Percentiles rank a stretch among this genome's conserved stretches.
Conservation (phyloP, 2,113 vertebrate genomes). For the Oncorhynchus clarkii region DNA sequence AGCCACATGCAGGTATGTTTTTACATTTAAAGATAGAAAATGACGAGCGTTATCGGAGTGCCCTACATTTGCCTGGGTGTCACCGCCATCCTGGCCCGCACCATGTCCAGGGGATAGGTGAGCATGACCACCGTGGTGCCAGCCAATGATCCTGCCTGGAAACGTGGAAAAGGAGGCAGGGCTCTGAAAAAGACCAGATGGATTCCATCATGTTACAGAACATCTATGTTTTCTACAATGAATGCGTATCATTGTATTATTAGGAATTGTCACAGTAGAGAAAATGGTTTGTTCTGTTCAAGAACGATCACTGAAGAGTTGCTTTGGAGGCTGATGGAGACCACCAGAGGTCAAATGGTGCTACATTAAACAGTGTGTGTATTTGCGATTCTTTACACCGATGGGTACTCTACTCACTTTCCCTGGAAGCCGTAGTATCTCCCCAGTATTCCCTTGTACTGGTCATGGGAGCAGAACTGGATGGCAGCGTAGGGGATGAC, state of each 20-base stretch:
- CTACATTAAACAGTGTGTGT: neutral
- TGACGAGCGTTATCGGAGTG: neutral
- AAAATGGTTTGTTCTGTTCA: no score
- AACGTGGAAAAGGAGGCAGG: constrained; percentile 87
- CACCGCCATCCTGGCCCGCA: constrained; percentile 96
- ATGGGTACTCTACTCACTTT: constrained; percentile 77
- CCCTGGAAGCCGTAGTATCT: constrained; percentile 86
- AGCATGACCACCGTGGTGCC: constrained; percentile 89
- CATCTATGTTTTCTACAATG: neutral
- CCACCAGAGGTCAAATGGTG: neutral
- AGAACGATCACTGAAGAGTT: no score
- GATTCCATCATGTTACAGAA: neutral
- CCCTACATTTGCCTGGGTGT: constrained; percentile 96
- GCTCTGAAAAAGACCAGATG: constrained; percentile 68
- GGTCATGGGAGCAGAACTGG: constrained; percentile 94
- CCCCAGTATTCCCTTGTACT: constrained; percentile 89
- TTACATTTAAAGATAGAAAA: no score
- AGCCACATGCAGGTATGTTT: neutral
- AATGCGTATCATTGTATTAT: no score
- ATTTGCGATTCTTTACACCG: no score
- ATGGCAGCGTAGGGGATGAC: constrained; percentile 96
- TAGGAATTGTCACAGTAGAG: no score
- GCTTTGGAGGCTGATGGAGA: no score
- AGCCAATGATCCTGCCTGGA: constrained; percentile 89
- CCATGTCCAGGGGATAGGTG: constrained; percentile 95